phyloP scores from a whole-genome alignment of 1,140 invertebrate genomes.

The Lasioglossum albipes region DNA sequence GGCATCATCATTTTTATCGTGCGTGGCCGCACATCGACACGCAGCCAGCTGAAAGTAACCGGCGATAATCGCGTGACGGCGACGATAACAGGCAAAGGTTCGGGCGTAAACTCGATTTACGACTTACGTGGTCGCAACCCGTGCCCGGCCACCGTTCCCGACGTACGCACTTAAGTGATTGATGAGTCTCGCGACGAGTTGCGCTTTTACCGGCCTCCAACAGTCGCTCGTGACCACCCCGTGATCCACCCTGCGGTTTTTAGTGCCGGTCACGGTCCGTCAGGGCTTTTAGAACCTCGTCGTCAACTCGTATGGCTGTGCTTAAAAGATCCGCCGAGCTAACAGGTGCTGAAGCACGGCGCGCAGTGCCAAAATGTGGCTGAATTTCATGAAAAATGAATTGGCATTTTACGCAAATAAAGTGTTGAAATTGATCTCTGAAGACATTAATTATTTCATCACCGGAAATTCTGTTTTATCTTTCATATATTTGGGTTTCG shows the following conservation, averaged over 20 bases:
- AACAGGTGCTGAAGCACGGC: not conserved
- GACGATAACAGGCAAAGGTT: constrained; percentile 22
- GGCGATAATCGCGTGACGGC: constrained; percentile 26
- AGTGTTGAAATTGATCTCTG: too few relatives aligned
- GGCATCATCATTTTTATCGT: constrained; percentile 1
- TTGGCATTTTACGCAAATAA: too few relatives aligned
- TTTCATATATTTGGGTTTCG: too few relatives aligned
- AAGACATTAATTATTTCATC: too few relatives aligned
- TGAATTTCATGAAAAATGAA: too few relatives aligned
- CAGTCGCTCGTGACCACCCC: too few relatives aligned
- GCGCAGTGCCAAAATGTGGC: too few relatives aligned
- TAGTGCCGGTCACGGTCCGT: too few relatives aligned
- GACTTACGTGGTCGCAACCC: constrained; percentile 13
- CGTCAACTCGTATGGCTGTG: not conserved
- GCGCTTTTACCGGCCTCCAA: constrained; percentile 6
- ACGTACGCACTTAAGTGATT: constrained; percentile 41
- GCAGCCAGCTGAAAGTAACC: constrained; percentile 1
- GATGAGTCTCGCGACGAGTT: constrained; percentile 39
- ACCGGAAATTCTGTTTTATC: too few relatives aligned
- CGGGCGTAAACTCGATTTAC: constrained; percentile 39
- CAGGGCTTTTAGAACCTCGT: too few relatives aligned
- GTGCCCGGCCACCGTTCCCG: too few relatives aligned
- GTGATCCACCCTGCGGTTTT: too few relatives aligned
- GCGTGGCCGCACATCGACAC: not conserved
- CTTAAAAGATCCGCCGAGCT: not conserved